Evolutionary conservation across 2,113 vertebrate genomes (phyloP).

Genomic region (Myrmecophaga tridactyla): DNA sequence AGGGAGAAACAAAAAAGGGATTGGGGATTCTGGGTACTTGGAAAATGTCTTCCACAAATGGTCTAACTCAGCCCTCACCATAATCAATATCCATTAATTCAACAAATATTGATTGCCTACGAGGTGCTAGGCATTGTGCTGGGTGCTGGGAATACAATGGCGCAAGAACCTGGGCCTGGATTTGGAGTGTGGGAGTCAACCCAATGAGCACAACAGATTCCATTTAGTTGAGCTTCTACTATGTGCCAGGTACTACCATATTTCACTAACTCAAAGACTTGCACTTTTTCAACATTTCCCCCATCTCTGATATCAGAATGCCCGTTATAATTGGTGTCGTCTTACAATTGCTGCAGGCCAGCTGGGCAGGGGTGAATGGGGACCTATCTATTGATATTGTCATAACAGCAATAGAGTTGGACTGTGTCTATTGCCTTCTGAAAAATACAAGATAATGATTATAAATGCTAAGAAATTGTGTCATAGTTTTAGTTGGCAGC

Average conservation of each 20-base stretch:
- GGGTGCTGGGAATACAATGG: neutral
- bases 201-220: neutral
- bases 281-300: neutral
- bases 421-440: neutral
- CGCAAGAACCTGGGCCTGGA: neutral
- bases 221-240: neutral
- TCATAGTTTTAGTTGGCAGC: neutral
- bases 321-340: neutral
- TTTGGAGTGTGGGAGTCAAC: neutral
- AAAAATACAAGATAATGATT: neutral
- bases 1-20: neutral
- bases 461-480: neutral
- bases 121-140: neutral
- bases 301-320: neutral
- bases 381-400: neutral
- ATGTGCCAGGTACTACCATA: too few species aligned
- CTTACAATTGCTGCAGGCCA: neutral
- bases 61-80: neutral
- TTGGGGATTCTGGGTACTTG: neutral
- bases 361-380: neutral
- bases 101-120: neutral
- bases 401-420: too few species aligned
- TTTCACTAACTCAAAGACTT: neutral
- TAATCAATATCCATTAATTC: neutral
- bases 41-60: neutral